Percentiles rank a stretch among this genome's conserved stretches.
These are phyloP conservation scores for Coelopa frigida DNA, from an alignment of 1,140 invertebrate genomes.

Conservation along the genomic window DNA sequence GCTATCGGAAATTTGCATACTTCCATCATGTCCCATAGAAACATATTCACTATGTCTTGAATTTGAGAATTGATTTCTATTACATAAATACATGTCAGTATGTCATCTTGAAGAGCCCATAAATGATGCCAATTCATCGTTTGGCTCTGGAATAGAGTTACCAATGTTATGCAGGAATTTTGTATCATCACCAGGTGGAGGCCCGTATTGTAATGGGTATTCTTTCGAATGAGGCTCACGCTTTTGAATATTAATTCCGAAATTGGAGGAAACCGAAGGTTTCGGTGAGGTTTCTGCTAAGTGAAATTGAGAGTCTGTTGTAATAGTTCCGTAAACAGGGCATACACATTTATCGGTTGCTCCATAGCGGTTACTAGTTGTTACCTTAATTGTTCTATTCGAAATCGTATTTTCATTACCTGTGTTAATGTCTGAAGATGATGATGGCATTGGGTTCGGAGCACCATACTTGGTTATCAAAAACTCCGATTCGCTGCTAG, in stretches of 20 bases:
- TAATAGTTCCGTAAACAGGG: conserved; percentile 15
- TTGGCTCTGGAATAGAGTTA: conserved; percentile 35
- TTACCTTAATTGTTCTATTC: no score
- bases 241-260: conserved; percentile 17
- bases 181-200: conserved; percentile 15
- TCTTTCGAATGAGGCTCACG: conserved; percentile 23
- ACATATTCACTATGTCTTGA: no score
- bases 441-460: no score
- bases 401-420: conserved; percentile 5
- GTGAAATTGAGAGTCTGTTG: conserved; percentile 33
- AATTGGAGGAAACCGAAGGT: conserved; percentile 18
- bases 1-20: no score
- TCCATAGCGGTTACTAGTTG: conserved; percentile 19
- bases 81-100: conserved; percentile 28
- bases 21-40: no score
- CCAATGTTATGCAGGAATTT: conserved; percentile 25
- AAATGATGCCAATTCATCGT: conserved; percentile 36
- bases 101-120: conserved; percentile 38
- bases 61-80: no score
- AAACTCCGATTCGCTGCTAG: conserved; percentile 39
- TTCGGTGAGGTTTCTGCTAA: conserved; percentile 29
- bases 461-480: conserved; percentile 31
- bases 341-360: conserved; percentile 17
- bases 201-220: conserved; percentile 26
- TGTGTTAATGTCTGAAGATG: conserved; percentile 2